Percentiles rank a stretch among this genome's conserved stretches.
phyloP scores from a whole-genome alignment of 1,140 invertebrate genomes.

The Calliphora vicina region DNA sequence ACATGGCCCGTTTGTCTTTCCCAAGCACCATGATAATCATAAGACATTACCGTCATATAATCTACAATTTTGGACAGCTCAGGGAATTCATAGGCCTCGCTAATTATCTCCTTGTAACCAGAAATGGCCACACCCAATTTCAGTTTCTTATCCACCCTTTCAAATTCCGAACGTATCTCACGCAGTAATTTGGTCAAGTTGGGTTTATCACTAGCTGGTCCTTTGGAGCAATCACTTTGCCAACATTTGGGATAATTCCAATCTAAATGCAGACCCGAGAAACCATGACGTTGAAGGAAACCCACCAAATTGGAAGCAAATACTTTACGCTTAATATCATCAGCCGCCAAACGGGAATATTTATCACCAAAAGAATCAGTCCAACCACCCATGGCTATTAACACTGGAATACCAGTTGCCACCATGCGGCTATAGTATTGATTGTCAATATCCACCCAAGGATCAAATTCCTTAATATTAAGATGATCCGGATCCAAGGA shows the following conservation, averaged over 20 bases:
- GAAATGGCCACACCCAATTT: slow-evolving; percentile 85
- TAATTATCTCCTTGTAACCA: slow-evolving; percentile 88
- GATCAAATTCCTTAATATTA: slow-evolving; percentile 79
- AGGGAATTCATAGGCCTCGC: slow-evolving; percentile 80
- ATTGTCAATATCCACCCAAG: slow-evolving; percentile 85
- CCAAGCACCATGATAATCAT: slow-evolving; percentile 90
- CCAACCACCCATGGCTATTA: slow-evolving; percentile 89
- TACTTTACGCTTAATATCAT: slow-evolving; percentile 69
- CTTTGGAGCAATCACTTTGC: slow-evolving; percentile 87
- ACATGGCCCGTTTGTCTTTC: slow-evolving; percentile 82
- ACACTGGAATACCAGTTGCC: slow-evolving; percentile 67
- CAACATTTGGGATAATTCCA: slow-evolving; percentile 94
- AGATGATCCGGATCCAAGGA: slow-evolving; percentile 80
- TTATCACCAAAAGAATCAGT: slow-evolving; percentile 85
- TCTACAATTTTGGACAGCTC: slow-evolving; percentile 75
- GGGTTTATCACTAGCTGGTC: slow-evolving; percentile 76
- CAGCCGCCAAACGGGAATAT: slow-evolving; percentile 79
- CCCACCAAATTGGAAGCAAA: slow-evolving; percentile 74
- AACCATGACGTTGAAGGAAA: slow-evolving; percentile 77
- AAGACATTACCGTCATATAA: slow-evolving; percentile 88
- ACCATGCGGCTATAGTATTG: slow-evolving; percentile 68
- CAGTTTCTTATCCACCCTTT: slow-evolving; percentile 68
- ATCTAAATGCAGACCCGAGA: slow-evolving; percentile 84
- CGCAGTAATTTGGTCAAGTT: slow-evolving; percentile 81
- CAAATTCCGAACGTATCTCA: slow-evolving; percentile 82